These are phyloP conservation scores for Cataglyphis altisquamis DNA, from an alignment of 2,888 invertebrate species.

Conservation along the genomic window DNA sequence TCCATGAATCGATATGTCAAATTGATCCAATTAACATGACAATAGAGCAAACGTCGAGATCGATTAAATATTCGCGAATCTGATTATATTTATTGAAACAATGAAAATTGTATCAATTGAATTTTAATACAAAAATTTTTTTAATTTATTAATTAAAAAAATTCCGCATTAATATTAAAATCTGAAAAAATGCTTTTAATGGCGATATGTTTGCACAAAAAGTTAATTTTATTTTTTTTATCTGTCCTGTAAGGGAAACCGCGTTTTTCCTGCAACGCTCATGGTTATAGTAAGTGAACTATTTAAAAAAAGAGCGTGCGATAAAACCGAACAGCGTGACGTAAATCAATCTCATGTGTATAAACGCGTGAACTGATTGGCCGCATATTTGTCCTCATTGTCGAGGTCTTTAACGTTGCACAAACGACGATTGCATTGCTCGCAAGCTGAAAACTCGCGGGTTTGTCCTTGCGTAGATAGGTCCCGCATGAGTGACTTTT, in stretches of 20 bases:
- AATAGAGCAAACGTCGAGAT: neutral
- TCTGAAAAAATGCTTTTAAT: neutral
- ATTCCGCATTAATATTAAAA: neutral
- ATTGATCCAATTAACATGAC: neutral
- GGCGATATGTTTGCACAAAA: neutral
- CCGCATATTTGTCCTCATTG: slow-evolving; percentile 71
- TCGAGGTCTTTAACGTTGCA: slow-evolving; percentile 73
- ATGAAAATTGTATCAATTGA: neutral
- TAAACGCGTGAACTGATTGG: slow-evolving; percentile 58
- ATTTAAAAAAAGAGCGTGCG: neutral
- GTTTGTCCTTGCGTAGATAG: slow-evolving; percentile 72
- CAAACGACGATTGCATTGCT: slow-evolving; percentile 58
- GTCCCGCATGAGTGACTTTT: slow-evolving; percentile 75
- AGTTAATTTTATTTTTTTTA: slow-evolving; percentile 3
- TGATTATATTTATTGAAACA: neutral
- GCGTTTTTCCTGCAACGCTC: neutral
- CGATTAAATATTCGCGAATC: neutral
- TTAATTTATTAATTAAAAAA: neutral
- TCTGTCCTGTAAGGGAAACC: neutral
- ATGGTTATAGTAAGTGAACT: neutral
- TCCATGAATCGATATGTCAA: neutral
- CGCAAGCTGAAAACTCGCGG: slow-evolving; percentile 63
- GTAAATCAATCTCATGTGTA: slow-evolving; percentile 11
- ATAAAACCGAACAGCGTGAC: slow-evolving; percentile 30
- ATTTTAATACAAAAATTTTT: neutral